phyloP scores from a whole-genome alignment of 2,113 vertebrate species.

The Sinocyclocheilus rhinocerous region DNA sequence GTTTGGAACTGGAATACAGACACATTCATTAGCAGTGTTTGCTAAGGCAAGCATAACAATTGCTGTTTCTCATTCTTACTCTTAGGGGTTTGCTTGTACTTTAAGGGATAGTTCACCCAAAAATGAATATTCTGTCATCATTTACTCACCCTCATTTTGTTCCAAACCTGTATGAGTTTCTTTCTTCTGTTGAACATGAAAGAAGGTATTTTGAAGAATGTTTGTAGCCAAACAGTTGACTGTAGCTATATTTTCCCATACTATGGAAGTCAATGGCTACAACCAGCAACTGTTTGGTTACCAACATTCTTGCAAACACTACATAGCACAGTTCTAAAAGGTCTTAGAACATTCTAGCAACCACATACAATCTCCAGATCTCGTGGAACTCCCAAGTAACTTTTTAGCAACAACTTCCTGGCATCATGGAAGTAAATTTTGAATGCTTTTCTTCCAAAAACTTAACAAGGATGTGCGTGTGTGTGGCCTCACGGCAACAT shows the following conservation, averaged over 20 bases:
- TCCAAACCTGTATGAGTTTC: background rate
- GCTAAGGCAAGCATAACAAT: background rate
- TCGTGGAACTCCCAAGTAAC: background rate
- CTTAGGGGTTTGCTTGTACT: background rate
- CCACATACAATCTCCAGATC: background rate
- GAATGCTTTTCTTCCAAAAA: background rate
- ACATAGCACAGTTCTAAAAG: background rate
- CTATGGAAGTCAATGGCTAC: background rate
- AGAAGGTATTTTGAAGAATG: background rate
- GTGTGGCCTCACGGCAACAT: conserved; percentile 42
- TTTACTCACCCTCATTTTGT: background rate
- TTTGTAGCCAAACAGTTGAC: background rate
- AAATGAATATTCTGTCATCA: background rate
- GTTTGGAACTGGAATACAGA: background rate
- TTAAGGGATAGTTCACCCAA: no score
- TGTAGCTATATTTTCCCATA: background rate
- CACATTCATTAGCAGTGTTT: background rate
- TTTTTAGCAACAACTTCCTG: background rate
- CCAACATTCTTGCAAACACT: background rate
- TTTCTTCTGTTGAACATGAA: background rate
- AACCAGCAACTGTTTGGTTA: background rate
- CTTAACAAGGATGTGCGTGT: background rate
- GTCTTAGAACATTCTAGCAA: no score
- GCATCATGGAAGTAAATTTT: background rate
- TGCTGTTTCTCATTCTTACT: background rate